Evolutionary conservation across 2,113 vertebrate genomes (phyloP), one percentile per base, ranked within the genome.

Genomic region (Microtus pennsylvanicus): DNA sequence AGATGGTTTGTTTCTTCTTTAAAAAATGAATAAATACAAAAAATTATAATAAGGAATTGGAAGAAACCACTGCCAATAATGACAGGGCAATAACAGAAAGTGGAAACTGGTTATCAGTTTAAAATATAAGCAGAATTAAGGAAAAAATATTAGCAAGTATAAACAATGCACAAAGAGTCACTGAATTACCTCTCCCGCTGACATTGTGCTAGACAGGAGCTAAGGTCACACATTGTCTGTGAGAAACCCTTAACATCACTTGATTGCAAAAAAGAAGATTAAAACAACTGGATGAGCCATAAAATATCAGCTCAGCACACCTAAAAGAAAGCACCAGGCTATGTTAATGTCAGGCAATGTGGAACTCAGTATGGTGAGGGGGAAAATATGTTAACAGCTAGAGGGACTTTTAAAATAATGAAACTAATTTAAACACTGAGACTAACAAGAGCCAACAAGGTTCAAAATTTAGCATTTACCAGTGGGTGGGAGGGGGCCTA

Each of bases 71-170:
- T 58, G 19, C 5, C 19, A 58, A 58, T 58, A 58, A 58, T 58
- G 58, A 21, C 58, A 21, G 58, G 19, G 5, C 19, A 21, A 58
- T 21, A 58, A 58, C 5, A 58, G 58, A 58, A 94, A 87, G 47
- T 52, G 0, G 38, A 35, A 93, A 86, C 75, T 63, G 10, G 61
- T 0, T 67, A 82, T 70, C 28, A 11, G 90, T 14, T 89, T 91
- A 7, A 87, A 94, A 58, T 76, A 94, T 1, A 81, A n/a, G 28
- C 12, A 81, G 72, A 97, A 87, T 65, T 63, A 26, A 55, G 81
- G 88, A 94, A 94, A 94, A 42, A 90, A 94, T 87, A 87, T 22
- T 45, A 38, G 75, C 65, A 94, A 81, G 90, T 70, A 17, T 42
- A 78, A 72, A 87, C 76, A 96, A 81, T 58, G n/a, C 86, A 47